These are phyloP conservation scores for Eleutherodactylus coqui DNA, from an alignment of 2,797 vertebrate species.

Conservation along the genomic window DNA sequence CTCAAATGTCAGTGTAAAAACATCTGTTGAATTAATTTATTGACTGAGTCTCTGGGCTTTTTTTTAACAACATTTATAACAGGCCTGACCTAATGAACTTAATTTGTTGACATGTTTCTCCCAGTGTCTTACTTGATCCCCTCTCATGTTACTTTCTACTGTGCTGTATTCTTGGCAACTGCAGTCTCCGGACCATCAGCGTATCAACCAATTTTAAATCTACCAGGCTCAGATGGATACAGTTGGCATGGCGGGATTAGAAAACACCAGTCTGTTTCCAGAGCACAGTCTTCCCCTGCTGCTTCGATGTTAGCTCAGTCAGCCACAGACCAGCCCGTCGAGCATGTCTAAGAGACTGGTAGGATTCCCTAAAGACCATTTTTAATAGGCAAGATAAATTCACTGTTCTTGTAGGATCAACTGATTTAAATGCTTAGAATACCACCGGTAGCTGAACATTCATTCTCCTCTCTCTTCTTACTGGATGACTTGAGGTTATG, in stretches of 20 bases:
- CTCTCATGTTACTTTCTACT: conserved; percentile 77
- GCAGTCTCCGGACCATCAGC: conserved; percentile 72
- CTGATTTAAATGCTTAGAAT: conserved; percentile 87
- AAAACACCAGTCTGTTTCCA: conserved; percentile 75
- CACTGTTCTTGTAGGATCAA: conserved; percentile 81
- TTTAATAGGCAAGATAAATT: conserved; percentile 82
- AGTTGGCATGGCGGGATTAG: conserved; percentile 76
- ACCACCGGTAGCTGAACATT: conserved; percentile 76
- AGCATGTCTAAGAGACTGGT: conserved; percentile 81
- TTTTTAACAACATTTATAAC: conserved; percentile 74
- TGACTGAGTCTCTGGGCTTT: conserved; percentile 68
- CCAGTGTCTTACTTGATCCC: conserved; percentile 71
- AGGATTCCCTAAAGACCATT: conserved; percentile 75
- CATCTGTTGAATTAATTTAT: conserved; percentile 80
- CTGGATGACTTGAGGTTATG: conserved; percentile 77
- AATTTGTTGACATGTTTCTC: conserved; percentile 78
- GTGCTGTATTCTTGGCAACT: conserved; percentile 76
- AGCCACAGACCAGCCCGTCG: conserved; percentile 77
- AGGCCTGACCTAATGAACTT: conserved; percentile 79
- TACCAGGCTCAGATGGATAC: conserved; percentile 74
- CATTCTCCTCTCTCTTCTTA: conserved; percentile 71
- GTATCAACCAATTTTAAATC: conserved; percentile 73
- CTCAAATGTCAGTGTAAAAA: conserved; percentile 70
- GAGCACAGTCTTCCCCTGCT: conserved; percentile 74
- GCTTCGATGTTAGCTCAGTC: conserved; percentile 75